These are phyloP conservation scores for Poecilia gillii DNA, from an alignment of 2,797 vertebrate species.

Conservation along the genomic window DNA sequence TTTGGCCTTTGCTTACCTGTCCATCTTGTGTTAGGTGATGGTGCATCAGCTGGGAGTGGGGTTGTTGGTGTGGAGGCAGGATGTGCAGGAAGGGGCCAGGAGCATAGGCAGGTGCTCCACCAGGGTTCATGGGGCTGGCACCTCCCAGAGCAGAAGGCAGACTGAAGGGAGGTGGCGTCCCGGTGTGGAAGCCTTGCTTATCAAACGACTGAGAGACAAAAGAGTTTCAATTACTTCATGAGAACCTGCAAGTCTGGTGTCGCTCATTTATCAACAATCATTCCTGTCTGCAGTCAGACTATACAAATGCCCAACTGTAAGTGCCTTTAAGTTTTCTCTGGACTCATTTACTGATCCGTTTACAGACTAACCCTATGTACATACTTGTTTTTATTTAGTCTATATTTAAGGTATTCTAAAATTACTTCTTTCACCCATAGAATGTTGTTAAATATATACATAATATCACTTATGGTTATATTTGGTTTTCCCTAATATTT, in stretches of 20 bases:
- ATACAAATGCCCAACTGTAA: too few relatives aligned
- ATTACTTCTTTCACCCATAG: too few relatives aligned
- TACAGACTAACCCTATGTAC: too few relatives aligned
- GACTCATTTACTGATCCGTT: too few relatives aligned
- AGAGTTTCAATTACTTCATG: background rate
- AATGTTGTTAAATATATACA: too few relatives aligned
- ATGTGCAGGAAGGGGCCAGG: conserved; percentile 94
- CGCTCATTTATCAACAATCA: background rate
- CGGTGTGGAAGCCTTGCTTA: conserved; percentile 97
- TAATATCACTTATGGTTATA: too few relatives aligned
- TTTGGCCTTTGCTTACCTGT: conserved; percentile 82
- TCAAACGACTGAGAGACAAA: conserved; percentile 86
- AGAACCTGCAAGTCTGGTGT: background rate
- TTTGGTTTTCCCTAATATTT: too few relatives aligned
- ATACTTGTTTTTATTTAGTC: too few relatives aligned
- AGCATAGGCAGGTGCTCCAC: conserved; percentile 88
- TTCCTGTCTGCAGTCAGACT: too few relatives aligned
- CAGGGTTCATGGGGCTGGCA: conserved; percentile 89
- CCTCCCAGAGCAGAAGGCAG: conserved; percentile 94
- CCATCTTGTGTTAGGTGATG: conserved; percentile 94
- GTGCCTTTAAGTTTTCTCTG: too few relatives aligned
- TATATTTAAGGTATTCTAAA: too few relatives aligned
- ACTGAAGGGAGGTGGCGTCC: conserved; percentile 92
- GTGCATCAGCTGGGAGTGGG: conserved; percentile 95
- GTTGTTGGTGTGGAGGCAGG: conserved; percentile 94